Percentiles rank a stretch among this genome's conserved stretches.
phyloP scores from a whole-genome alignment of 2,113 vertebrate genomes.

The Paracanthobrama guichenoti region DNA sequence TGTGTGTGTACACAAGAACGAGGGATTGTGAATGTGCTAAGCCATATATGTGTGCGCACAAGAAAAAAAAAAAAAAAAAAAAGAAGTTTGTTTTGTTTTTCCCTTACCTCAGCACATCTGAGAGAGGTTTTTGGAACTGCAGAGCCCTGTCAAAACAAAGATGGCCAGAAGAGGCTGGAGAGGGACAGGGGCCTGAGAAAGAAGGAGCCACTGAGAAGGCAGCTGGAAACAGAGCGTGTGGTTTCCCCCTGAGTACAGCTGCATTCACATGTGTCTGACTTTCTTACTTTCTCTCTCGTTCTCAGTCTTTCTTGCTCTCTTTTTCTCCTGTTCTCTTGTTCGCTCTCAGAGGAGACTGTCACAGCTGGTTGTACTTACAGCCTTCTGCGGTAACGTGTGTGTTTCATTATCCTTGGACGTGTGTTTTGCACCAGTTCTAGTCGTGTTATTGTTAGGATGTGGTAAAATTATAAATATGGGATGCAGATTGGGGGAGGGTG shows the following conservation, averaged over 20 bases:
- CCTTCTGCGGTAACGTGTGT: constrained; percentile 94
- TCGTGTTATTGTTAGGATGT: constrained; percentile 99
- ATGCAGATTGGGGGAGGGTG: constrained; percentile 74
- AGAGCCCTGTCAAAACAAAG: constrained; percentile 91
- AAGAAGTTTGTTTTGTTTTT: constrained; percentile 79
- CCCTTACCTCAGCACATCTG: constrained; percentile 86
- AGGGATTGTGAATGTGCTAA: constrained; percentile 49
- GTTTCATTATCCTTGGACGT: constrained; percentile 98
- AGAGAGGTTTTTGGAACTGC: constrained; percentile 85
- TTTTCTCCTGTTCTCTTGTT: constrained; percentile 21
- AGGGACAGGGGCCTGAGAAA: constrained; percentile 74
- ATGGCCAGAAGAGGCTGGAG: constrained; percentile 81
- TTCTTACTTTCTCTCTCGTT: constrained; percentile 28
- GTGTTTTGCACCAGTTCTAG: constrained; percentile 96
- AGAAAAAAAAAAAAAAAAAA: constrained; percentile 39
- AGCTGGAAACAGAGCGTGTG: constrained; percentile 92
- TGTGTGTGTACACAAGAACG: constrained; percentile 18
- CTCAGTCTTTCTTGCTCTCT: constrained; percentile 36
- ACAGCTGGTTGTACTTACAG: constrained; percentile 99
- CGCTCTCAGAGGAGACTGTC: constrained; percentile 77
- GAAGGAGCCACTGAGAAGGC: constrained; percentile 89
- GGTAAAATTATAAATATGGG: constrained; percentile 99
- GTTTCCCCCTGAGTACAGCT: constrained; percentile 72
- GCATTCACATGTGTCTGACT: constrained; percentile 12
- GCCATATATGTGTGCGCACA: constrained; percentile 57